Percentiles rank a stretch among this genome's conserved stretches.
These are phyloP conservation scores for Melanophora roralis DNA, from an alignment of 2,888 invertebrate genomes.

Conservation along the genomic window DNA sequence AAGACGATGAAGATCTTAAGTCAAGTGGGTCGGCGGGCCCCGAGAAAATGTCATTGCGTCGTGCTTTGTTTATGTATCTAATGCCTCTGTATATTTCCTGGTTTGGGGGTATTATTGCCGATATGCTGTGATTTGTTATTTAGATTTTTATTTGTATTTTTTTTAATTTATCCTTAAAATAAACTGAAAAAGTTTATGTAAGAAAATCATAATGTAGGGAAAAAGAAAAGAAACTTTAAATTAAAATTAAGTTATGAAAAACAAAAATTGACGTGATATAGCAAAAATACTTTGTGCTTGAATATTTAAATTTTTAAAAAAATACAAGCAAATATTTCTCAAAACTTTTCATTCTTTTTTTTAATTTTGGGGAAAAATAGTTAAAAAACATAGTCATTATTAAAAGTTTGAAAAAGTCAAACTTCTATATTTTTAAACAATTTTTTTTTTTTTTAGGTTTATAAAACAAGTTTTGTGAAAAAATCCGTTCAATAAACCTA, in stretches of 20 bases:
- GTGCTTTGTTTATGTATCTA: constrained; percentile 83
- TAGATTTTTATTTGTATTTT: constrained; percentile 61
- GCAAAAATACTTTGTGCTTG: constrained; percentile 15
- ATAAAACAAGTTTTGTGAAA: no score
- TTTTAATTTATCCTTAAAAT: constrained; percentile 37
- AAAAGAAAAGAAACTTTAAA: constrained; percentile 1
- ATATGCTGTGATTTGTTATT: constrained; percentile 85
- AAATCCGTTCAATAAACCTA: no score
- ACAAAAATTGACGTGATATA: constrained; percentile 36
- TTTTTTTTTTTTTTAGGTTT: no score
- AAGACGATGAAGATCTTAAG: constrained; percentile 63
- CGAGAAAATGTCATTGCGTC: constrained; percentile 69
- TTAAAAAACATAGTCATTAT: constrained; percentile 5
- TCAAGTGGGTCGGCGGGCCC: constrained; percentile 63
- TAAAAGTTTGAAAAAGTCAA: background rate
- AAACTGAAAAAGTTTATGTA: constrained; percentile 18
- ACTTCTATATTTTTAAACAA: no score
- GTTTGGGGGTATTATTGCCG: constrained; percentile 89
- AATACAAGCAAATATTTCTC: constrained; percentile 9
- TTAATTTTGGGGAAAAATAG: constrained; percentile 3
- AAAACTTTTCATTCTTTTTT: constrained; percentile 15
- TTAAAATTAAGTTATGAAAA: constrained; percentile 11
- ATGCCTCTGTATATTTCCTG: constrained; percentile 90
- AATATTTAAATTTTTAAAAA: constrained; percentile 13
- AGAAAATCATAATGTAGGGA: constrained; percentile 39